phyloP scores from a whole-genome alignment of 1,140 invertebrate genomes.

The Drosophila sulfurigaster region DNA sequence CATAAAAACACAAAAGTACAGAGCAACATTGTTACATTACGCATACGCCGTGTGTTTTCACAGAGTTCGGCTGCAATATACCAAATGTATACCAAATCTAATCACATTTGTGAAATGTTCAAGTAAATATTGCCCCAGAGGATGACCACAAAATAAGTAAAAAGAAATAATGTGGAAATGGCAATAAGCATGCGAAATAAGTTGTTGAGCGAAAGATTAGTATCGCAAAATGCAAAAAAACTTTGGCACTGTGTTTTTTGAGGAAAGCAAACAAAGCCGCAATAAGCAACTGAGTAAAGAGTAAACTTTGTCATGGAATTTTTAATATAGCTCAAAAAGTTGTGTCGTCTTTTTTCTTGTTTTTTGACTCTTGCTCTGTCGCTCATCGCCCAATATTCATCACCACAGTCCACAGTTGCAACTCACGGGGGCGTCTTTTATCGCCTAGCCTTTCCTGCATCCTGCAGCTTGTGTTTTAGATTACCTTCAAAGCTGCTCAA shows the following conservation, averaged over 20 bases:
- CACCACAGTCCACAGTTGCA: neutral
- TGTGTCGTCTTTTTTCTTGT: slow-evolving; percentile 12
- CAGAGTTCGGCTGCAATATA: neutral
- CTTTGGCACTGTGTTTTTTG: slow-evolving; percentile 23
- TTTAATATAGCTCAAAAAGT: slow-evolving; percentile 60
- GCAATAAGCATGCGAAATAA: slow-evolving; percentile 3
- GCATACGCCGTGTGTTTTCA: slow-evolving; percentile 8
- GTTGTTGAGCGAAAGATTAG: slow-evolving; percentile 16
- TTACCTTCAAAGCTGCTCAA: slow-evolving; percentile 38
- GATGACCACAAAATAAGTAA: slow-evolving; percentile 17
- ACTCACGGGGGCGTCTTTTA: slow-evolving; percentile 7
- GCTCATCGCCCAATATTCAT: neutral
- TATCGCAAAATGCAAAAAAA: slow-evolving; percentile 42
- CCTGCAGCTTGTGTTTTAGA: slow-evolving; percentile 43
- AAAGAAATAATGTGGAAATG: slow-evolving; percentile 5
- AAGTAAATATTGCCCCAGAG: slow-evolving; percentile 14
- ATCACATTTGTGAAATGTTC: slow-evolving; percentile 23
- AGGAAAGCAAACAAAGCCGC: slow-evolving; percentile 39
- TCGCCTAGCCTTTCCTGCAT: slow-evolving; percentile 25
- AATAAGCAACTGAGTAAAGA: slow-evolving; percentile 22
- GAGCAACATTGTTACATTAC: neutral
- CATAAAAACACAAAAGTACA: neutral
- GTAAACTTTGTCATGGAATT: slow-evolving; percentile 62
- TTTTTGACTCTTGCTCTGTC: slow-evolving; percentile 3
- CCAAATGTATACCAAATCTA: neutral